These are phyloP conservation scores for Littorina saxatilis DNA, from an alignment of 1,140 invertebrate species.

Conservation along the genomic window DNA sequence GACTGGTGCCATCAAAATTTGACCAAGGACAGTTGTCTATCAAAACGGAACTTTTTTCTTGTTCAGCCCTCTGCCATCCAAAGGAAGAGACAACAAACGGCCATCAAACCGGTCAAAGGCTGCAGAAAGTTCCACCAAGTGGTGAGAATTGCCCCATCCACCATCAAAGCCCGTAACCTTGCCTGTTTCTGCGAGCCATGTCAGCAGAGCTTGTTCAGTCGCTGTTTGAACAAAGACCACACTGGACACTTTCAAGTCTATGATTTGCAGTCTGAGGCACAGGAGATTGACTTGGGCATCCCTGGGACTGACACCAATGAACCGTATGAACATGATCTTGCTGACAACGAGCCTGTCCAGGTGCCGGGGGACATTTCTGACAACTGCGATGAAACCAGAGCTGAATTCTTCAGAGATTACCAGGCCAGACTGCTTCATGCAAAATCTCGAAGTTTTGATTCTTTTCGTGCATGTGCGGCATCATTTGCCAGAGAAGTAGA, in stretches of 20 bases:
- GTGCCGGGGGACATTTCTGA: background rate
- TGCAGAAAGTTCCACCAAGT: background rate
- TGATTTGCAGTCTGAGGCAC: background rate
- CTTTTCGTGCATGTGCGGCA: too few relatives aligned
- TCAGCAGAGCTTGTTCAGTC: background rate
- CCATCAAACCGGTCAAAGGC: background rate
- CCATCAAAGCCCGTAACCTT: background rate
- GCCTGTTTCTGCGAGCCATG: background rate
- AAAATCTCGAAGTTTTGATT: too few relatives aligned
- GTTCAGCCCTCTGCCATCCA: background rate
- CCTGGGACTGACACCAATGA: too few relatives aligned
- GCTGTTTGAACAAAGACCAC: background rate
- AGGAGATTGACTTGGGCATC: background rate
- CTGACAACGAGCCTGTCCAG: background rate
- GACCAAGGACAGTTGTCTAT: background rate
- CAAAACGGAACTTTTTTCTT: constrained; percentile 17
- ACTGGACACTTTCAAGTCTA: background rate
- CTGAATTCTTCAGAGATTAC: background rate
- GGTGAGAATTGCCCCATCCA: background rate
- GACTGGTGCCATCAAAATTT: background rate
- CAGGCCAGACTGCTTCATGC: background rate
- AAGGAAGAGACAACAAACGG: background rate
- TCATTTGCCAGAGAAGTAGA: background rate
- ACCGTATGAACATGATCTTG: too few relatives aligned
- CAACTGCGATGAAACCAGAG: background rate